Percentiles rank a stretch among this genome's conserved stretches.
Conservation (phyloP, 2,113 vertebrate species). For the Brachyistius frenatus region DNA sequence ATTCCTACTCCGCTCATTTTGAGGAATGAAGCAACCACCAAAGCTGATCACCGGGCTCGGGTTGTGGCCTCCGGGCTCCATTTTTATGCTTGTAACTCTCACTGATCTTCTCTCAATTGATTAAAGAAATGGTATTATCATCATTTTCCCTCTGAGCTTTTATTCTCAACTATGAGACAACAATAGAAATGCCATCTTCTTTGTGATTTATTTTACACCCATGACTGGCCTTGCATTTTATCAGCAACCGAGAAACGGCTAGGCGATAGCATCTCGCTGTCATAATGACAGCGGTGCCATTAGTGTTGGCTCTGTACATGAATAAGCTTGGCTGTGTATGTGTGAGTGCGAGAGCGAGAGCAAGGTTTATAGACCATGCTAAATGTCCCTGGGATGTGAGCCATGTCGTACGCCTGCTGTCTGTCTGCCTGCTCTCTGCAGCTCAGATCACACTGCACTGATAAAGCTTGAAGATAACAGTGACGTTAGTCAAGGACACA, state of each 20-base stretch:
- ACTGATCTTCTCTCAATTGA: slow-evolving; percentile 49
- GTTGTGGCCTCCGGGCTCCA: slow-evolving; percentile 23
- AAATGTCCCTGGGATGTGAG: slow-evolving; percentile 68
- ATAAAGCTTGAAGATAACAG: slow-evolving; percentile 71
- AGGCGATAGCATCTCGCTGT: slow-evolving; percentile 40
- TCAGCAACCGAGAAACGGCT: slow-evolving; percentile 30
- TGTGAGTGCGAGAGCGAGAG: slow-evolving; percentile 40
- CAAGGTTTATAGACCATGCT: slow-evolving; percentile 67
- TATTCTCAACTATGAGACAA: slow-evolving; percentile 17
- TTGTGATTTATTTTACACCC: slow-evolving; percentile 51
- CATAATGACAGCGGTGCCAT: slow-evolving; percentile 52
- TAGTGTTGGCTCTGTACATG: slow-evolving; percentile 32
- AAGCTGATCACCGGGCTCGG: slow-evolving; percentile 31
- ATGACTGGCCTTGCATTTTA: slow-evolving; percentile 45
- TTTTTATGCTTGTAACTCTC: slow-evolving; percentile 37
- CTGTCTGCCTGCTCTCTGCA: slow-evolving; percentile 42
- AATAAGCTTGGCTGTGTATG: slow-evolving; percentile 35
- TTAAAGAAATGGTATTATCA: slow-evolving; percentile 25
- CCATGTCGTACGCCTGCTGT: slow-evolving; percentile 52
- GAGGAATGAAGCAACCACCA: slow-evolving; percentile 45
- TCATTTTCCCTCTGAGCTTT: not conserved
- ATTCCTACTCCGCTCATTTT: slow-evolving; percentile 61
- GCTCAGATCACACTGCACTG: slow-evolving; percentile 61
- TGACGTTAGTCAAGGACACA: slow-evolving; percentile 67
- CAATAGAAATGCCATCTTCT: slow-evolving; percentile 46